These are phyloP conservation scores for Resseliella maxima DNA, from an alignment of 2,888 invertebrate genomes.

Conservation along the genomic window DNA sequence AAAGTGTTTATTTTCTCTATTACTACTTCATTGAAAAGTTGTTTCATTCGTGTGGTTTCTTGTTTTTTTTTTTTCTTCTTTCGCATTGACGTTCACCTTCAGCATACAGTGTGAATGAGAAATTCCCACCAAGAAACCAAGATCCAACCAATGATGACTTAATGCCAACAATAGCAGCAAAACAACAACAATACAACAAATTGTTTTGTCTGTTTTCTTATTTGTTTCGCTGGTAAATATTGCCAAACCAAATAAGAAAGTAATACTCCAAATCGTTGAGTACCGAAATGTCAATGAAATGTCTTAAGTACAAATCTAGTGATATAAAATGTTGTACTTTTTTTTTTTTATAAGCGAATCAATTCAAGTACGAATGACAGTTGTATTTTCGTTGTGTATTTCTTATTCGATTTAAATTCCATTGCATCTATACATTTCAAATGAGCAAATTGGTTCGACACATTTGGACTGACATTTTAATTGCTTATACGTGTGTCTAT, in stretches of 20 bases:
- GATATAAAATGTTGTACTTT: background rate
- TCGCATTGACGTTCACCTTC: constrained; percentile 44
- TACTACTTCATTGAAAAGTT: background rate
- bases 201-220: background rate
- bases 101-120: background rate
- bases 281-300: background rate
- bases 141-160: background rate
- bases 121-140: background rate
- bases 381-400: background rate
- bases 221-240: background rate
- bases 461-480: too few species aligned
- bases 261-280: background rate
- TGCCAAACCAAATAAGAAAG: background rate
- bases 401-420: too few species aligned
- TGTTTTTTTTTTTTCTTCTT: background rate
- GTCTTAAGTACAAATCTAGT: background rate
- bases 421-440: too few species aligned
- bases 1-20: constrained; percentile 45
- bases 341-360: too few species aligned
- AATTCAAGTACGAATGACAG: background rate
- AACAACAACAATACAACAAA: background rate
- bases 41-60: too few species aligned
- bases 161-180: background rate
- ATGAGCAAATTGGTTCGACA: too few species aligned
- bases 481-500: too few species aligned